Conservation (phyloP, 2,888 invertebrate species). For the Brachypterus glaber region DNA sequence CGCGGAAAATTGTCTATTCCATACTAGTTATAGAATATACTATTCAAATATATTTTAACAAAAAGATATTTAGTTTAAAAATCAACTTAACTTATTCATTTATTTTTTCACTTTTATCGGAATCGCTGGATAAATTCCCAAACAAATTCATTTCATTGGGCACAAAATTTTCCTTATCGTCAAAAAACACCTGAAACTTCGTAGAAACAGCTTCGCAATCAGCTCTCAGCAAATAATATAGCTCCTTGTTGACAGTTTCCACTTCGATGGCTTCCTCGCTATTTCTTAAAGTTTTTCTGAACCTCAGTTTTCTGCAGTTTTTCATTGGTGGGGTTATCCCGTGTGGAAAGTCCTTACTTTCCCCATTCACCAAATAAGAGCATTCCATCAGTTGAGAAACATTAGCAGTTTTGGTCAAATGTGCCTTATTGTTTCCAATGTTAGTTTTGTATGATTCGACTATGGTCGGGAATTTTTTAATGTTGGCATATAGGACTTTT, state of each 20-base stretch:
- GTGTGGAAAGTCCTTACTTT: constrained; percentile 40
- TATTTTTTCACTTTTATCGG: no score
- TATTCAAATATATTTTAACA: no score
- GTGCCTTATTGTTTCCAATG: constrained; percentile 47
- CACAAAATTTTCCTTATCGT: no score
- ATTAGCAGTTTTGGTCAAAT: constrained; percentile 61
- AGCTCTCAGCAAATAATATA: constrained; percentile 50
- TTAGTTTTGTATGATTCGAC: constrained; percentile 59
- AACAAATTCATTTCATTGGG: no score
- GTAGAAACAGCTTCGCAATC: constrained; percentile 59
- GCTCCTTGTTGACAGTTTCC: constrained; percentile 57
- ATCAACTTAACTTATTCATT: no score
- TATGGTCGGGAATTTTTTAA: constrained; percentile 55
- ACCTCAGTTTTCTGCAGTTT: constrained; percentile 56
- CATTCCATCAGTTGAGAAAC: constrained; percentile 53
- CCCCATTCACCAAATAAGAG: constrained; percentile 38
- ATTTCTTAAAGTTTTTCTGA: constrained; percentile 50
- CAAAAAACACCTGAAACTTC: no score
- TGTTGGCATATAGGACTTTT: constrained; percentile 44
- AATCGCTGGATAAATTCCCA: no score
- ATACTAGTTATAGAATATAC: no score
- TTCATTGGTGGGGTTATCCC: constrained; percentile 62
- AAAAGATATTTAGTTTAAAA: no score
- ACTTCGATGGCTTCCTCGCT: constrained; percentile 60
- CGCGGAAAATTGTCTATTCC: no score